phyloP scores from a whole-genome alignment of 2,888 invertebrate species.

The Cremastinae sp. region DNA sequence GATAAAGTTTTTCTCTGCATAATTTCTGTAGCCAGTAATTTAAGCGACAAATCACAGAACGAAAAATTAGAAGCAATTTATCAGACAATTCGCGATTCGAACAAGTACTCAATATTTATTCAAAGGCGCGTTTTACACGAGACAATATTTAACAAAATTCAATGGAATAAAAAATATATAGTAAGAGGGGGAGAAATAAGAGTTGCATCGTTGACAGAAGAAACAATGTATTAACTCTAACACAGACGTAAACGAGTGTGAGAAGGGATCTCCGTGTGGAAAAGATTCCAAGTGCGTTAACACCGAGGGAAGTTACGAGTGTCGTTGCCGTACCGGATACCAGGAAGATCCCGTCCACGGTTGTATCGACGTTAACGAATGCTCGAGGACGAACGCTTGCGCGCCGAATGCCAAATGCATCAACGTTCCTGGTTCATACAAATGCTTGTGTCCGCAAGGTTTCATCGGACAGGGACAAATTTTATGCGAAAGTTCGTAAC shows the following conservation, averaged over 20 bases:
- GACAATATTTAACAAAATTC: no score
- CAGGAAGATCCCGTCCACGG: slow-evolving; percentile 83
- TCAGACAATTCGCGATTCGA: no score
- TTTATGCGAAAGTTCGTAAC: slow-evolving; percentile 88
- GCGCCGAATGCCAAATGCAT: slow-evolving; percentile 90
- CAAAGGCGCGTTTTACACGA: no score
- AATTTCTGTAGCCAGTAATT: no score
- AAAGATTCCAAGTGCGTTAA: slow-evolving; percentile 87
- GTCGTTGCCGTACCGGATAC: slow-evolving; percentile 88
- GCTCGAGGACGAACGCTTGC: slow-evolving; percentile 85
- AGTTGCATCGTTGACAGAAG: slow-evolving; percentile 23
- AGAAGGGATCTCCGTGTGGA: slow-evolving; percentile 85
- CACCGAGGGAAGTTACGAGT: slow-evolving; percentile 88
- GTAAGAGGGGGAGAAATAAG: no score
- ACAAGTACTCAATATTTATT: no score
- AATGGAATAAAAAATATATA: no score
- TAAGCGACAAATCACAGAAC: no score
- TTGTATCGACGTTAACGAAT: slow-evolving; percentile 89
- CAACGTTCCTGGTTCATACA: slow-evolving; percentile 90
- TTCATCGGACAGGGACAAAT: slow-evolving; percentile 89
- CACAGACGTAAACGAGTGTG: slow-evolving; percentile 89
- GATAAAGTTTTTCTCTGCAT: no score
- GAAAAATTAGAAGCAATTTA: no score
- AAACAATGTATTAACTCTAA: slow-evolving; percentile 66
- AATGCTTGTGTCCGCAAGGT: slow-evolving; percentile 89